Evolutionary conservation across 2,113 vertebrate species (phyloP), one percentile per base, ranked within the genome.

Genomic region (Zosterops hypoxanthus): DNA sequence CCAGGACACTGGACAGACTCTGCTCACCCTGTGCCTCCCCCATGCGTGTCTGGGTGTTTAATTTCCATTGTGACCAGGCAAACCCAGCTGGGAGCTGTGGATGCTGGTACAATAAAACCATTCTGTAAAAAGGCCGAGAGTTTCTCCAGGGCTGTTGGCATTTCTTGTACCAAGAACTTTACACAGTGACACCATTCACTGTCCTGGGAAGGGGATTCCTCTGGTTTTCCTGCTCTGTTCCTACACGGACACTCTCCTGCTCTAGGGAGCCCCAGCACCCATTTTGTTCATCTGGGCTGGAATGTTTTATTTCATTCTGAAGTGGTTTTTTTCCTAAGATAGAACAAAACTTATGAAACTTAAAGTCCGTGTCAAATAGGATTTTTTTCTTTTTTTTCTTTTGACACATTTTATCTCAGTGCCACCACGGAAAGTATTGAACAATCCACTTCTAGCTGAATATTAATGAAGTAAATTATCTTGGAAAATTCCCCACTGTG

Each of bases 391-490:
- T 66, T 94, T 92, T 55, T 55, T 55, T 33, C 77, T 64, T 95
- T 53, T 82, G 92, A 92, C 21, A 8, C 59, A 61, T 80, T 95
- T 96, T 88, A 80, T 84, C 83, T 95, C 71, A n/a, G 3, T 81
- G 87, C 44, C 41, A 71, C 81, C 55, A 29, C 56, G 36, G 53
- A 95, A 96, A 92, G 92, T 76, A 64, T 57, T 90, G 94, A 86
- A 87, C 95, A 86, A 98, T 96, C 95, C 94, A 88, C 83, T 92
- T 93, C 84, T 66, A 75, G 89, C 53, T 97, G 97, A 96, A 97
- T 98, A 97, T 95, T 97, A 97, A 98, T 96, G 94, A 97, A 96
- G 68, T 65, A 97, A 97, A 98, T 97, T 96, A 97, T 96, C 91
- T 94, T 91, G 61, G 78, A 64, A 97, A 95, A 96, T 95, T 95